Evolutionary conservation across 2,113 vertebrate genomes (phyloP).

Genomic region (rat (Rattus norvegicus)): GRCr8 NC_086037.1:31125501-31126000

Average conservation of each 20-base stretch:
- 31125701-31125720: background rate
- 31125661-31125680: accelerated
- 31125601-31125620: background rate
- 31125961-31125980: background rate
- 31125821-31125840: background rate
- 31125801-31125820: slow-evolving; percentile 29
- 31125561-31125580: slow-evolving; percentile 65
- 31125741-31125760: background rate
- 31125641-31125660: background rate
- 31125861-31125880: too few relatives aligned
- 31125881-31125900: background rate
- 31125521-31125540: slow-evolving; percentile 76
- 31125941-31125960: background rate
- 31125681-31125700: background rate
- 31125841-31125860: background rate
- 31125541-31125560: slow-evolving; percentile 70
- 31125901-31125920: background rate
- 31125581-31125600: background rate
- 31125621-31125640: background rate
- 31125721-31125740: background rate
- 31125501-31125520: slow-evolving; percentile 86
- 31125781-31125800: background rate
- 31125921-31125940: background rate
- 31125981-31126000: background rate
- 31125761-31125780: background rate